Evolutionary conservation across 2,888 invertebrate species (phyloP), one percentile per base, ranked within the genome.

Genomic region (Lobophora halterata): DNA sequence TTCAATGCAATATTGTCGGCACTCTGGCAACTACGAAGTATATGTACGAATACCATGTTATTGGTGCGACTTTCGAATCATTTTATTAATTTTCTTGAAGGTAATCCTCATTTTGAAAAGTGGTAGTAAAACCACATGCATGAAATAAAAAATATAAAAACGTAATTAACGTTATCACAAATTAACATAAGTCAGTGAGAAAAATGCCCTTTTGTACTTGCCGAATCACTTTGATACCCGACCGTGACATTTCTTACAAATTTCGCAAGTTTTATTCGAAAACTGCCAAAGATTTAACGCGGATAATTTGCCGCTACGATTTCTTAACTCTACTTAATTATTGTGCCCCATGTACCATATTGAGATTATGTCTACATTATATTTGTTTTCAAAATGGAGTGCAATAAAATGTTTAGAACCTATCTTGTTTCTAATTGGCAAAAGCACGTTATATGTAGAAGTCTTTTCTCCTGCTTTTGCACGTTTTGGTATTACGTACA

Each of bases 161-260:
- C n/a, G n/a, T 43, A 33, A 37, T 43, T 37, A 36, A 24, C 29
- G 23, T 21, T 30, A 27, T 41, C 24, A 41, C 35, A 35, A 10
- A 37, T 33, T 26, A 27, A 36, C 29, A 10, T 25, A 30, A 30
- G 26, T 35, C 29, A 28, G 27, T 20, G 32, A 37, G 30, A 46
- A 47, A 68, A 71, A 63, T 61, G 71, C 71, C 72, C 74, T 75
- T 76, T 72, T 59, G 57, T 50, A 55, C 52, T 53, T 52, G 51
- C 58, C 63, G 62, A 66, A 65, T 66, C 64, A 65, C 61, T 71
- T 64, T 70, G 67, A 70, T 69, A 66, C 52, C 61, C 58, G 79
- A 47, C 85, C 85, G 52, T 86, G 85, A 82, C 82, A 79, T 83
- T 81, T 78, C 55, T 61, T 49, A 46, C 52, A 46, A 33, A 52